Evolutionary conservation across 2,113 vertebrate genomes (phyloP).

Genomic region (Oxygymnocypris stewartii): DNA sequence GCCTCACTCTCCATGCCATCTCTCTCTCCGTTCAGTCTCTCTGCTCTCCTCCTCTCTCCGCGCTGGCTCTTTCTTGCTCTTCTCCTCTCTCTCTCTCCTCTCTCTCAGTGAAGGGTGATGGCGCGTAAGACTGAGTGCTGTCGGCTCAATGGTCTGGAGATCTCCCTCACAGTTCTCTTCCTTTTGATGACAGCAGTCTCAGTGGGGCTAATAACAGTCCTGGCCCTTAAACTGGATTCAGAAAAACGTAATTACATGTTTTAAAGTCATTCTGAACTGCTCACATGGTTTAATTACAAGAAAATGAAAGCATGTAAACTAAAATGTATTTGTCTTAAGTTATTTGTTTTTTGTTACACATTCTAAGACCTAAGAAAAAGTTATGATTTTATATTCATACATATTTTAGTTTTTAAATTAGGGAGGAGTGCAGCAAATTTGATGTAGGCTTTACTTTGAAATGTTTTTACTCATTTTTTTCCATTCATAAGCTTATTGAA

Average conservation of each 20-base stretch:
- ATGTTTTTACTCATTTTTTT: background rate
- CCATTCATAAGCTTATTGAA: background rate
- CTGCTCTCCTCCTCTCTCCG: too few species aligned
- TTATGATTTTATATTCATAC: too few species aligned
- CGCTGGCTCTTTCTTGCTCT: too few species aligned
- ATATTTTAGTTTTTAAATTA: too few species aligned
- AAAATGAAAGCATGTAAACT: background rate
- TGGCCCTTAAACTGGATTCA: constrained; percentile 56
- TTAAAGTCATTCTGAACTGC: background rate
- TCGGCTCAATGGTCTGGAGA: constrained; percentile 68
- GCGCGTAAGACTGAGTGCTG: constrained; percentile 54
- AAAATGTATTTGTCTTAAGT: background rate
- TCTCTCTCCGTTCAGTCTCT: too few species aligned
- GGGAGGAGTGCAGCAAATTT: too few species aligned
- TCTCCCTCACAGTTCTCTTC: constrained; percentile 73
- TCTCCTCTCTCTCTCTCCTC: too few species aligned
- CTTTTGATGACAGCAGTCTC: constrained; percentile 67
- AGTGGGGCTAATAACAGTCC: constrained; percentile 70
- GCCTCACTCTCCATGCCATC: too few species aligned
- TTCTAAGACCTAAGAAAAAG: too few species aligned
- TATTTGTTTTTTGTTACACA: background rate
- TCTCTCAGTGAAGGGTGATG: constrained; percentile 56
- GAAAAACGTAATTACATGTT: constrained; percentile 27
- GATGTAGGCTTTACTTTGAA: too few species aligned
- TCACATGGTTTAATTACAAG: background rate